A percentile compares a stretch with the other conserved stretches of the same genome.
phyloP scores from a whole-genome alignment of 2,113 vertebrate species.

The Pelmatolapia mariae region DNA sequence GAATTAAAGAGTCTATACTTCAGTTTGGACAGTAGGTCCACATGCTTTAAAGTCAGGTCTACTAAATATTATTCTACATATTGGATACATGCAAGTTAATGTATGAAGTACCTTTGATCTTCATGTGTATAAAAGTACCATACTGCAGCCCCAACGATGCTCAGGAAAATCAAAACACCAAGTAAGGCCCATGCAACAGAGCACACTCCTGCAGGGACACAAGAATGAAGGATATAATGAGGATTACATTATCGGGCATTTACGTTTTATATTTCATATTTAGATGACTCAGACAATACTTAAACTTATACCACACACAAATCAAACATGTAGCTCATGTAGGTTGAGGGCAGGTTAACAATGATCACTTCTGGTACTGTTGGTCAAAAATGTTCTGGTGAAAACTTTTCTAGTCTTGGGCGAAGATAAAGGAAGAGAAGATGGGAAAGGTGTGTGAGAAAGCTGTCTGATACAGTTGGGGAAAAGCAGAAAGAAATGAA shows the following conservation, averaged over 20 bases:
- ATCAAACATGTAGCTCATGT: rapidly evolving
- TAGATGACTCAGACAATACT: rapidly evolving
- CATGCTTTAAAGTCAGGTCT: neutral
- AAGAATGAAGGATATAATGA: neutral
- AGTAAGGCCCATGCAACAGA: neutral
- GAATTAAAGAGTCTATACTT: neutral
- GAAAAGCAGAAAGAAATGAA: neutral
- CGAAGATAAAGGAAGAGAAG: neutral
- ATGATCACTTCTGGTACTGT: neutral
- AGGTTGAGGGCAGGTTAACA: neutral
- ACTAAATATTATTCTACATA: neutral
- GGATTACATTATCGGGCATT: neutral
- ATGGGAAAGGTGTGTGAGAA: neutral
- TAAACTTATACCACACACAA: rapidly evolving
- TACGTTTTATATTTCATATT: neutral
- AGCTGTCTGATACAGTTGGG: neutral
- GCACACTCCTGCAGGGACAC: neutral
- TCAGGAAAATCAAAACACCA: neutral
- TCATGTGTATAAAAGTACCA: neutral
- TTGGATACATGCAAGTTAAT: neutral
- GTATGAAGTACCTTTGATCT: neutral
- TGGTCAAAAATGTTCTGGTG: neutral
- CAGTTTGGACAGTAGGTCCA: neutral
- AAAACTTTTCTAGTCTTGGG: neutral
- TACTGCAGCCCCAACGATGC: neutral